These are phyloP conservation scores for Platycnemis pennipes DNA, from an alignment of 2,888 invertebrate genomes.

Conservation along the genomic window DNA sequence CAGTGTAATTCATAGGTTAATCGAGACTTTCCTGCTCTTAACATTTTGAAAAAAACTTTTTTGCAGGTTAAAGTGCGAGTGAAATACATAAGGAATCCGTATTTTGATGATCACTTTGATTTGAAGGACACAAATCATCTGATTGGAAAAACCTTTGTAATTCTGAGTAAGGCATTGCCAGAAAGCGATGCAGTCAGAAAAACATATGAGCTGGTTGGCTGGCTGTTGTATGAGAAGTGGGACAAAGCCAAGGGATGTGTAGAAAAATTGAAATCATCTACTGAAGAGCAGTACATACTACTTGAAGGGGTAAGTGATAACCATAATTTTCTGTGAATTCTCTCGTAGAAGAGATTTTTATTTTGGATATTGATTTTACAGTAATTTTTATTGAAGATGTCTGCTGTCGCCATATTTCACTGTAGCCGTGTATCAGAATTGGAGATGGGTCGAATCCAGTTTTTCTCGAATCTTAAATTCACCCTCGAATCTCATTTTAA, in stretches of 20 bases:
- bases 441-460: too few relatives aligned
- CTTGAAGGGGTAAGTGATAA: not conserved
- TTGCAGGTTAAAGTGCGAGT: slow-evolving; percentile 86
- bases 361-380: too few relatives aligned
- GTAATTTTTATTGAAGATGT: too few relatives aligned
- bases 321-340: too few relatives aligned
- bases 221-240: slow-evolving; percentile 85
- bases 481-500: too few relatives aligned
- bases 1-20: too few relatives aligned
- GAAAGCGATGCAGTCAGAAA: slow-evolving; percentile 80
- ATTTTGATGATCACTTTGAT: slow-evolving; percentile 95
- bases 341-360: too few relatives aligned
- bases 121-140: slow-evolving; percentile 86
- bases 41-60: too few relatives aligned
- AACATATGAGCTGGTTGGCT: slow-evolving; percentile 85
- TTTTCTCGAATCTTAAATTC: too few relatives aligned
- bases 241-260: slow-evolving; percentile 78
- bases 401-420: too few relatives aligned
- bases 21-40: too few relatives aligned
- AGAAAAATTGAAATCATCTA: slow-evolving; percentile 68
- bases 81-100: slow-evolving; percentile 89
- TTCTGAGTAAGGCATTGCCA: slow-evolving; percentile 80
- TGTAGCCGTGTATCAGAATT: too few relatives aligned
- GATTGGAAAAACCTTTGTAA: slow-evolving; percentile 90
- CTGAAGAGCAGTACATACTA: not conserved